Evolutionary conservation across 2,797 vertebrate species (phyloP).

Genomic region (Mormyrops boulengeri): DNA sequence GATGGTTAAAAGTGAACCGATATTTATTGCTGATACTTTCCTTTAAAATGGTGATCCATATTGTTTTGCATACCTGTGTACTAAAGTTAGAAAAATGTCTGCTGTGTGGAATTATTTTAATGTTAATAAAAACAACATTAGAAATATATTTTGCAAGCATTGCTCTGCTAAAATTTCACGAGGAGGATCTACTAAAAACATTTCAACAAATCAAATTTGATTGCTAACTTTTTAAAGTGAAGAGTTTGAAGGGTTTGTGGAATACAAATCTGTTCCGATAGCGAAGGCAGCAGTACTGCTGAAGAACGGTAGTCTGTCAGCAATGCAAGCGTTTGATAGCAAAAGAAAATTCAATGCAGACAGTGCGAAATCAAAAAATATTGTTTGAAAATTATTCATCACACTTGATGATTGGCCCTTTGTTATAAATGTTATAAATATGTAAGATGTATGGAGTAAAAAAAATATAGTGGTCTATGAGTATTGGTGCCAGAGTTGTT

Average conservation of each 20-base stretch:
- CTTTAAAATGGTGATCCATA: neutral
- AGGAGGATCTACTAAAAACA: neutral
- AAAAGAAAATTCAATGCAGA: too few species aligned
- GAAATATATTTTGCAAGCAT: neutral
- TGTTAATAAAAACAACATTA: neutral
- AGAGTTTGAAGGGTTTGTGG: neutral
- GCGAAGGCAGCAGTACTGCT: neutral
- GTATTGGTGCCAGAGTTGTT: too few species aligned
- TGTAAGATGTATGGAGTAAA: too few species aligned
- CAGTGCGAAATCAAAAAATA: too few species aligned
- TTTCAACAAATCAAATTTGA: neutral
- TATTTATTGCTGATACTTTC: neutral
- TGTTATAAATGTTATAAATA: too few species aligned
- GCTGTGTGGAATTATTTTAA: neutral
- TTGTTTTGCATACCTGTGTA: neutral
- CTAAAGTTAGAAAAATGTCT: neutral
- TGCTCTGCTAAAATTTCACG: neutral
- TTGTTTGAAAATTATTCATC: too few species aligned
- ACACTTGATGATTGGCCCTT: too few species aligned
- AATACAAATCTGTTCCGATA: neutral
- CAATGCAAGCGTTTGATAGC: too few species aligned
- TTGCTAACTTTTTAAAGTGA: neutral
- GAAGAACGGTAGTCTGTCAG: too few species aligned
- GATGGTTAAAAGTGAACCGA: neutral
- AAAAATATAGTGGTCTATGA: too few species aligned